Conservation (phyloP, 2,888 invertebrate genomes). For the Drosophila ochracea region DNA sequence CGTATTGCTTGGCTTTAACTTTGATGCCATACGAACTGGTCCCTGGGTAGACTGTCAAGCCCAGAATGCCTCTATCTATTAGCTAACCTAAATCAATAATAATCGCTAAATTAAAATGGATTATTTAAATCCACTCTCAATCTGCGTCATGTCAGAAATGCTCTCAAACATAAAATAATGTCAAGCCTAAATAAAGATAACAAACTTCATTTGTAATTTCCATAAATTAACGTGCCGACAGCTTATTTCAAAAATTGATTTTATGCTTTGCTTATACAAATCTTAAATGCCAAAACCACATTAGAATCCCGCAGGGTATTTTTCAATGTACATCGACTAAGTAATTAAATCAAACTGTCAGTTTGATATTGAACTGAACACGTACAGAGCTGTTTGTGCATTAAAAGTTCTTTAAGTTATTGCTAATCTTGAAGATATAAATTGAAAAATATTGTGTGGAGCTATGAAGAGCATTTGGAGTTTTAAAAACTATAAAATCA, state of each 20-base stretch:
- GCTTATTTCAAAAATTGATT: slow-evolving; percentile 27
- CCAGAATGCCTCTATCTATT: not conserved
- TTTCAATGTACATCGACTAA: slow-evolving; percentile 12
- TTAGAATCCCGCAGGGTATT: slow-evolving; percentile 14
- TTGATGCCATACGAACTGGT: not conserved
- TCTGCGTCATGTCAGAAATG: not conserved
- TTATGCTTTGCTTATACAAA: slow-evolving; percentile 24
- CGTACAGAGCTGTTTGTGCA: slow-evolving; percentile 4
- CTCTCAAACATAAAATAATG: not conserved
- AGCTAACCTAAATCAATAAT: not conserved
- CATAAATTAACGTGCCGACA: slow-evolving; percentile 37
- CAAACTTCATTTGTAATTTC: slow-evolving; percentile 23
- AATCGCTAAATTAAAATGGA: not conserved
- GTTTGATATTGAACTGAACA: slow-evolving; percentile 32
- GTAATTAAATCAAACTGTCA: slow-evolving; percentile 52
- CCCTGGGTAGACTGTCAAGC: not conserved
- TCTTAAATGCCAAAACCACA: slow-evolving; percentile 19
- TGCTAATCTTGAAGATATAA: not conserved
- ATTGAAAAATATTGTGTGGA: not conserved
- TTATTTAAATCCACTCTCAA: not conserved
- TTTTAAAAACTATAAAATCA: not conserved
- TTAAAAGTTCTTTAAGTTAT: slow-evolving; percentile 18
- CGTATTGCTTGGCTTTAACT: slow-evolving; percentile 6
- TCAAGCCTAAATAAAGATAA: slow-evolving; percentile 4
- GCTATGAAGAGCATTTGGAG: not conserved